Base-by-base conservation (phyloP, 2,113 vertebrate species). In the Coptodon bakossiorum region DNA sequence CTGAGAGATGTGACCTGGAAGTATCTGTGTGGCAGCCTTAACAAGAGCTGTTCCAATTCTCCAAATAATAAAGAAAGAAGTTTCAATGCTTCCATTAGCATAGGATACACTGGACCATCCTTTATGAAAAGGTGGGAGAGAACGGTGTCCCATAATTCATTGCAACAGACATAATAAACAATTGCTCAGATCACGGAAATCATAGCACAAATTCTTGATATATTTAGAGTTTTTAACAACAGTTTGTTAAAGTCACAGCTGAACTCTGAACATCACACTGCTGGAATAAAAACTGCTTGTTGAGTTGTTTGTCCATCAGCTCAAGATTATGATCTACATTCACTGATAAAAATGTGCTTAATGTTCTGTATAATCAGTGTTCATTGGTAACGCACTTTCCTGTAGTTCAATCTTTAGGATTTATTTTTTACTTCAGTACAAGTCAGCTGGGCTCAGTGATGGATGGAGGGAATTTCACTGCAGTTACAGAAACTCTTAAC, bases 231-330 rank as follows among this genome's bases (percentile, higher is more conserved):
- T 61, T 61, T 31, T 31, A 61, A 61, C 27, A 61, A 1, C 57
- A 17, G 57, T 17, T 61, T 31, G 57, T 61, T 61, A 61, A 31
- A 61, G 14, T 61, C 27, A 17, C 27, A 17, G 57, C 14, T 61
- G 57, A 31, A 59, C 27, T 31, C 57, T 59, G 27, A 31, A 59
- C 8, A 14, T 31, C 56, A 29, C 27, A 59, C 0, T 59, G 56
- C 0, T 59, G 56, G 56, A 59, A 59, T 59, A 59, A 59, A 59
- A 59, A 59, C 56, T 31, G 0, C 56, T 31, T 31, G 56, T 59
- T 29, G 56, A 59, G 7, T 59, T 29, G 27, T 29, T 59, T 59
- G 3, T 29, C 7, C 56, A 57, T 16, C 24, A 57, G 56, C 24
- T 57, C 24, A 59, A 16, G 3, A 59, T 29, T 59, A 16, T 59